Conservation (phyloP, 2,888 invertebrate genomes). For the Alentia gelatinosa region DNA sequence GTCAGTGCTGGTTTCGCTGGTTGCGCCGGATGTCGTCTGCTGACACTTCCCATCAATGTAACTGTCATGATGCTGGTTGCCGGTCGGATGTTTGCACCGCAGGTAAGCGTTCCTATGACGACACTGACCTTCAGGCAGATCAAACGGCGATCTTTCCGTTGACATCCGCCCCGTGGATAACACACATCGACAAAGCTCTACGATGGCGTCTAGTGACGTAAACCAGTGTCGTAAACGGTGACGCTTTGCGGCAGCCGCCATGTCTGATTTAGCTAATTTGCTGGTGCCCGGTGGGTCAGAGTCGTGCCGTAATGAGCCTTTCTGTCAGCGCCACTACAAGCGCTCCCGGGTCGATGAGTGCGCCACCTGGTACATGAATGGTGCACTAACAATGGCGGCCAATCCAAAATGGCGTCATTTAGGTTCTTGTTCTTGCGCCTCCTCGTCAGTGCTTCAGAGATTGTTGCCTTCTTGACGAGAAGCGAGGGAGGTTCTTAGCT, state of each 20-base stretch:
- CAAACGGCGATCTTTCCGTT: too few species aligned
- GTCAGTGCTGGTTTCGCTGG: not conserved
- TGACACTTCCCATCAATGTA: not conserved
- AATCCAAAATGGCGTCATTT: too few species aligned
- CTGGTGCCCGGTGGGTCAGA: not conserved
- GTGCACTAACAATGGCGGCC: too few species aligned
- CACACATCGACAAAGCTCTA: not conserved
- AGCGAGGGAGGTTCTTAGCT: too few species aligned
- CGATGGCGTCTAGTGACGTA: not conserved
- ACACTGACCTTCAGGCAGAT: not conserved
- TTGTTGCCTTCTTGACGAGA: too few species aligned
- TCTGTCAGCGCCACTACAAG: not conserved
- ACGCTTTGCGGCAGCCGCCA: not conserved
- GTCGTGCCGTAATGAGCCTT: not conserved
- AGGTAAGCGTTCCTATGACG: not conserved
- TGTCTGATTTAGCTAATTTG: constrained; percentile 7
- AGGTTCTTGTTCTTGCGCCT: too few species aligned
- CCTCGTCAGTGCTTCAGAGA: too few species aligned
- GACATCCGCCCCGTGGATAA: too few species aligned
- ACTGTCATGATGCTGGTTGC: not conserved
- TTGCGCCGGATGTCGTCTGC: not conserved
- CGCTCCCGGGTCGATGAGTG: not conserved
- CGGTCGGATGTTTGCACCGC: not conserved
- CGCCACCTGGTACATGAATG: not conserved
- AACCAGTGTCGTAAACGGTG: not conserved